Evolutionary conservation across 1,140 invertebrate species (phyloP), one percentile per base, ranked within the genome.

Genomic region (Eueides isabella): DNA sequence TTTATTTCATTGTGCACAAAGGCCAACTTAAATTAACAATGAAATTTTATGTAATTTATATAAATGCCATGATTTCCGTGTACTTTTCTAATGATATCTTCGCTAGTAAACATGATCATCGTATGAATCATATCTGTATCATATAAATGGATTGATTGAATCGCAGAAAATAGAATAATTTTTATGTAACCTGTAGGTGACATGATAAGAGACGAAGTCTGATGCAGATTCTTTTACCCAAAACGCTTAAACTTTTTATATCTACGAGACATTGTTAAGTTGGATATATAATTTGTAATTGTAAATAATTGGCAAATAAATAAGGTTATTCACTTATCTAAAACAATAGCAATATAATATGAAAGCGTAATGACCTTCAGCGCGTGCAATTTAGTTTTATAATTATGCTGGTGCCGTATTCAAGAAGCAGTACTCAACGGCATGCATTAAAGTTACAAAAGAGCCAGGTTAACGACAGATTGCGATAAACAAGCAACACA

Each of bases 401-500:
- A 83, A 83, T 78, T 77, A 75, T 79, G 78, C 76, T 80, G 77
- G 72, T 71, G 67, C 67, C 44, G 71, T 74, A 78, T 67, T 74
- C 71, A 75, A 77, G 69, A 76, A 48, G 73, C 75, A 72, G 38
- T 71, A 64, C 44, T 71, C 62, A 61, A 69, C 73, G 69, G 75
- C 68, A 73, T 77, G 72, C 79, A 72, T 79, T 80, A 55, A 41
- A 55, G 75, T 89, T 89, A 80, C 85, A 74, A 76, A 87, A 88
- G 78, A 31, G 35, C 41, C 75, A 72, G 82, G 86, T 87, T 85
- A 89, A 83, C 80, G 87, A 83, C 84, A 86, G 87, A 86, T 88
- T 88, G 87, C 87, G 77, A 85, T 82, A 78, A 79, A 72, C 72
- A 71, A 66, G 67, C 76, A 67, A 74, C 41, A 44, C 41, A 44